Evolutionary conservation across 2,888 invertebrate genomes (phyloP).

Genomic region (Allacma fusca): DNA sequence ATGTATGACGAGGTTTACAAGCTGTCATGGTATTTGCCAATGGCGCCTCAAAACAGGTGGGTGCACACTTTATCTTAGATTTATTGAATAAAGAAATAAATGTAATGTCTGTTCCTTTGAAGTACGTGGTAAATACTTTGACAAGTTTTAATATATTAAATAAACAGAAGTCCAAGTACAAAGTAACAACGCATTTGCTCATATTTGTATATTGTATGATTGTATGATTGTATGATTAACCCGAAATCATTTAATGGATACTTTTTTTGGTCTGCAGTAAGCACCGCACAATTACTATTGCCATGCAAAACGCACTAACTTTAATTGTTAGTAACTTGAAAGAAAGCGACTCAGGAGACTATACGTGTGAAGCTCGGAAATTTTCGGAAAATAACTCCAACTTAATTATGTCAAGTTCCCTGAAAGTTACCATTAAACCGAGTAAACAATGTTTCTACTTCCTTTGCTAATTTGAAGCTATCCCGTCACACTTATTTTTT

Average conservation of each 20-base stretch:
- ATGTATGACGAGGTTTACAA: constrained; percentile 47
- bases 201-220: not conserved
- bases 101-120: too few relatives aligned
- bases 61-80: not conserved
- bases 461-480: too few relatives aligned
- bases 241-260: too few relatives aligned
- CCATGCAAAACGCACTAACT: constrained; percentile 46
- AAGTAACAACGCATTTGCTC: too few relatives aligned
- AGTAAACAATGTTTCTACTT: constrained; percentile 43
- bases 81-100: not conserved
- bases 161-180: too few relatives aligned
- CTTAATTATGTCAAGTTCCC: constrained; percentile 40
- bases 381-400: constrained; percentile 32
- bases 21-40: constrained; percentile 54
- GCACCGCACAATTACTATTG: constrained; percentile 49
- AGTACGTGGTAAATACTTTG: too few relatives aligned
- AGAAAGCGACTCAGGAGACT: constrained; percentile 53
- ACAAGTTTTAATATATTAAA: too few relatives aligned
- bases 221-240: not conserved
- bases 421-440: constrained; percentile 51
- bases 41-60: constrained; percentile 52
- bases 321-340: constrained; percentile 50
- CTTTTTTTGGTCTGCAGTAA: constrained; percentile 48
- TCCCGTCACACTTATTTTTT: too few relatives aligned
- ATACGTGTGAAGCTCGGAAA: constrained; percentile 48